Evolutionary conservation across 2,113 vertebrate genomes (phyloP).

Genomic region (Ornithorhynchus anatinus): DNA sequence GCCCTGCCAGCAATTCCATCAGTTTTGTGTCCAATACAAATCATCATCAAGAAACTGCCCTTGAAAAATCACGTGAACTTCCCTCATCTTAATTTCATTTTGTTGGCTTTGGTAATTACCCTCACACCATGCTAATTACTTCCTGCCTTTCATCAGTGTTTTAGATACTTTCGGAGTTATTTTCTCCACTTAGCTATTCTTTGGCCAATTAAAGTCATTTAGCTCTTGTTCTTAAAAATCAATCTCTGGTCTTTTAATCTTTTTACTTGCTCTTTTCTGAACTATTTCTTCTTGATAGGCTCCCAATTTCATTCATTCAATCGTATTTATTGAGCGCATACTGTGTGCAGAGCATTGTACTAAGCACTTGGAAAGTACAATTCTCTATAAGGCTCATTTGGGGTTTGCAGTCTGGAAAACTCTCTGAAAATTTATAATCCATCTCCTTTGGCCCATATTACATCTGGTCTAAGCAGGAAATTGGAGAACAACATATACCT

Average conservation of each 20-base stretch:
- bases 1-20: no score
- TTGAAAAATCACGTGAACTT: no score
- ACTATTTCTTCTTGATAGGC: not conserved
- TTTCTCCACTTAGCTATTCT: constrained; percentile 3
- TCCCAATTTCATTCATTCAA: not conserved
- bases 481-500: constrained; percentile 56
- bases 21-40: no score
- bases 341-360: no score
- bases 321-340: no score
- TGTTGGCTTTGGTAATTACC: no score
- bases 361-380: no score
- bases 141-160: no score
- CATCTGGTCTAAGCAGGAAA: constrained; percentile 50
- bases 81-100: no score
- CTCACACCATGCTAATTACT: no score
- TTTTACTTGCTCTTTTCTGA: constrained; percentile 30
- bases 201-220: constrained; percentile 6
- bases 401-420: constrained; percentile 22
- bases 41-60: no score
- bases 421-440: constrained; percentile 4
- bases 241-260: constrained; percentile 37
- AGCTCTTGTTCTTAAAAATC: constrained; percentile 13
- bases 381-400: constrained; percentile 12
- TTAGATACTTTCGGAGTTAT: not conserved
- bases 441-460: constrained; percentile 40